Conservation (phyloP, 2,888 invertebrate species). For the Melipona bicolor region DNA sequence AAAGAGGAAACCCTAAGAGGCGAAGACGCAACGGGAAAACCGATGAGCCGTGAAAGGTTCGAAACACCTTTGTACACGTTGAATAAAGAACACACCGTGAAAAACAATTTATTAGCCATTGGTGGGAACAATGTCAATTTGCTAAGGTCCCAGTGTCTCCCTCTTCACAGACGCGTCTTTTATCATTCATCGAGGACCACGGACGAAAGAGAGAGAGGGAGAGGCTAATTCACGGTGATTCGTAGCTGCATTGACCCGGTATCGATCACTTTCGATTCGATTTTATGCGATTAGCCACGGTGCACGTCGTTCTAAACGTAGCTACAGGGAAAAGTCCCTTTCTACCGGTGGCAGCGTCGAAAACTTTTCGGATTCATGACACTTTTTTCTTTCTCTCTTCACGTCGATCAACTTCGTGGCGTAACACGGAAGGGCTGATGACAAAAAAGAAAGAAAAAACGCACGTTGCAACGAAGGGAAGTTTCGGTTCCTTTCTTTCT, state of each 20-base stretch:
- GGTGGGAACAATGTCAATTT: slow-evolving; percentile 74
- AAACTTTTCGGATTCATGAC: slow-evolving; percentile 73
- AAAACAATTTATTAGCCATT: slow-evolving; percentile 76
- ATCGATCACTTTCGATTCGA: slow-evolving; percentile 78
- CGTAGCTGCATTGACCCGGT: slow-evolving; percentile 59
- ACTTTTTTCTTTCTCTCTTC: slow-evolving; percentile 57
- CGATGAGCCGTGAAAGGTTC: slow-evolving; percentile 53
- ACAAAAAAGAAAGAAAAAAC: slow-evolving; percentile 15
- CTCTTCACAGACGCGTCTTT: slow-evolving; percentile 38
- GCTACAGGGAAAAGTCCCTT: slow-evolving; percentile 33
- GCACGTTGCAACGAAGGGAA: slow-evolving; percentile 14
- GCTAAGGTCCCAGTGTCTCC: slow-evolving; percentile 65
- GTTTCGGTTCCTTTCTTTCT: not conserved
- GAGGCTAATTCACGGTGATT: slow-evolving; percentile 67
- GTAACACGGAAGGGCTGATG: slow-evolving; percentile 34
- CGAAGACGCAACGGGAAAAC: not conserved
- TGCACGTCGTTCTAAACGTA: slow-evolving; percentile 31
- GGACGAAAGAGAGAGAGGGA: slow-evolving; percentile 30
- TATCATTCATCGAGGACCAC: slow-evolving; percentile 35
- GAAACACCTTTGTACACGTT: slow-evolving; percentile 30
- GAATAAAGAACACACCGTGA: slow-evolving; percentile 36
- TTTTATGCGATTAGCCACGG: slow-evolving; percentile 76
- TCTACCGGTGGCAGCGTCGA: slow-evolving; percentile 37
- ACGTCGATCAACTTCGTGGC: slow-evolving; percentile 40
- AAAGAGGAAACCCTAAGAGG: not conserved